Base-by-base conservation (phyloP, 2,888 invertebrate genomes). In the Eumacrocentrus americanus region DNA sequence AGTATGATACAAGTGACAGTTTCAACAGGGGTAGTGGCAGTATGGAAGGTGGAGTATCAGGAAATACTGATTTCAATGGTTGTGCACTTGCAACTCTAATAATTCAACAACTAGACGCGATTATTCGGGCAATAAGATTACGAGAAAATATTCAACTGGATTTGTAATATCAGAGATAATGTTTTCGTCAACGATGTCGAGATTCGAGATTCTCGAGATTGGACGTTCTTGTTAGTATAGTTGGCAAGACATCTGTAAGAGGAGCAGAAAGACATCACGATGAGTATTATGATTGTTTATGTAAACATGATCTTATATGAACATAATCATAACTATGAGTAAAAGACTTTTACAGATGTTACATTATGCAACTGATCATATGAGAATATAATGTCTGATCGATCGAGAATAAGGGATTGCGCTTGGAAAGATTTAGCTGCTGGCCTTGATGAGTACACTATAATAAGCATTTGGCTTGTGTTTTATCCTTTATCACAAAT, bases 61-160 rank as follows among this genome's bases (percentile, higher is more conserved):
- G 89, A 71, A 87, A 89, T 67, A 82, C 83, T 4, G 89, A 89
- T 78, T 86, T 88, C 2, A 89, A 90, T 77, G 84, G 89, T 65
- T 80, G 83, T 66, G 83, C 83, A 22, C 70, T 89, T 34, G 88
- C 86, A 58, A 84, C 87, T 60, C 84, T 91, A 51, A 91, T 94
- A 55, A 85, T 93, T 68, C 89, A 91, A 69, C 92, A 94, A 80
- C 85, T 94, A 55, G 90, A 94, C 72, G 71, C 86, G 97, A 51
- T 87, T 98, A 46, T 97, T 98, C 78, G 98, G 98, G 82, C 94
- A 95, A n/a, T n/a, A n/a, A 80, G 98, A 98, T 80, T 98, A 96
- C 71, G 95, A 97, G 80, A 97, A 95, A 90, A 97, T 98, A 95
- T 91, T 97, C 78, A 95, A 98, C 78, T 98, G 98, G 97, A 95